Base-by-base conservation (phyloP, 2,113 vertebrate genomes). In the Reinhardtius hippoglossoides region DNA sequence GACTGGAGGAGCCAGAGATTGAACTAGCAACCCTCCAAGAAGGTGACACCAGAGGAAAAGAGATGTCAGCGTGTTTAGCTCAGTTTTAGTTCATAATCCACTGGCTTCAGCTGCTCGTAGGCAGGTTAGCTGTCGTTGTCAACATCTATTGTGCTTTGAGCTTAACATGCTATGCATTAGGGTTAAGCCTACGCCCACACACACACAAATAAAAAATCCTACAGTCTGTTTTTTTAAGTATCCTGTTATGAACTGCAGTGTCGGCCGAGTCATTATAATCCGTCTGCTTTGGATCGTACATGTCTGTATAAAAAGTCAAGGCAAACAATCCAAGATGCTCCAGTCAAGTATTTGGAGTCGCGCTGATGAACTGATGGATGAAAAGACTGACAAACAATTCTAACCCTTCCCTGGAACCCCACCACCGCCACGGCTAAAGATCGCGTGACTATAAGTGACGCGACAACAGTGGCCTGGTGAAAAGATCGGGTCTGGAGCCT, bases 111-210 rank as follows among this genome's bases (percentile, higher is more conserved):
- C 76, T 66, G 46, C 55, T 79, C 67, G 21, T 5, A 6, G 12
- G 65, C 75, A 66, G 76, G 27, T 26, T 40, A 23, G 35, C 40
- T 16, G 60, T 67, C 66, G 73, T 58, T 21, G 61, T 79, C 71
- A 13, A 26, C 63, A 63, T 61, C 14, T 12, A 15, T 46, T 46
- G 44, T 46, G 15, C 58, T 72, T 80, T 72, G 59, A 81, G 65
- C 61, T 62, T 58, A 63, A 71, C 8, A 0, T 26, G 70, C 58
- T 44, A 27, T 60, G 50, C 13, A 46, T 8, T n/a, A 48, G 23
- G 44, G 16, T 42, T 60, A 24, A 50, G 23, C 35, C 60, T 56
- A 18, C 5, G 5, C 24, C 23, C 14, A 46, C 44, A 16, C 44
- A 13, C 44, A 46, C 14, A 46, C 37, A 63, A 1, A 64, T 5